Base-by-base conservation (phyloP, 2,797 vertebrate genomes). In the Fistularia commersonii region DNA sequence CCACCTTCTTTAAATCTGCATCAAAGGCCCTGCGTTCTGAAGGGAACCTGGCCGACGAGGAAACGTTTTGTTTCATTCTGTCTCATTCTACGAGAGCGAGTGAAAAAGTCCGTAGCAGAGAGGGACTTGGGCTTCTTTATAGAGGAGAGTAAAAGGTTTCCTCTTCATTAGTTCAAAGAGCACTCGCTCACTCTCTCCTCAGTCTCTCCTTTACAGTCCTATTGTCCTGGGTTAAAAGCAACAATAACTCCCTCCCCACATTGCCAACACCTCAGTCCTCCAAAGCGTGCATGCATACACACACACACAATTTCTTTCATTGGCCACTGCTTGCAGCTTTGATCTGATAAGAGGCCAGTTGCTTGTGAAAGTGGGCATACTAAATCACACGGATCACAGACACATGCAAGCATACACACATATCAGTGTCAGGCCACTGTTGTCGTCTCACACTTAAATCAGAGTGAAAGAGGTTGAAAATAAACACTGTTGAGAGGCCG, bases 301-400 rank as follows among this genome's bases (percentile, higher is more conserved):
- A 47, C 69, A 57, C 32, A 15, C 57, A 42, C 50, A 4, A 3
- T 55, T 55, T 66, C 75, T 81, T 86, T 83, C 69, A 84, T 74
- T 72, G 80, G 56, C 69, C 40, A 61, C 74, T 46, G 71, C 69
- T 61, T 49, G 63, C 66, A 58, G 84, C 91, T 94, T 94, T 95
- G 92, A 94, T 93, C 92, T 93, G 92, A 92, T 90, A 92, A 92
- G 90, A 87, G 91, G 82, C 80, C 83, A 81, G 85, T 23, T 77
- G 76, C 79, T 83, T 76, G 76, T 82, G 82, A 83, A 80, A 70
- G 79, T 84, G 74, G 73, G 66, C 41, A 34, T 72, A 69, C 69
- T 64, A 76, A 84, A 85, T 85, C 82, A 87, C 82, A 87, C 74
- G 72, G 76, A 83, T 80, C 79, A 76, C 66, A 77, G 57, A 74